Evolutionary conservation across 1,140 invertebrate genomes (phyloP).

Genomic region (Melitaea cinxia): DNA sequence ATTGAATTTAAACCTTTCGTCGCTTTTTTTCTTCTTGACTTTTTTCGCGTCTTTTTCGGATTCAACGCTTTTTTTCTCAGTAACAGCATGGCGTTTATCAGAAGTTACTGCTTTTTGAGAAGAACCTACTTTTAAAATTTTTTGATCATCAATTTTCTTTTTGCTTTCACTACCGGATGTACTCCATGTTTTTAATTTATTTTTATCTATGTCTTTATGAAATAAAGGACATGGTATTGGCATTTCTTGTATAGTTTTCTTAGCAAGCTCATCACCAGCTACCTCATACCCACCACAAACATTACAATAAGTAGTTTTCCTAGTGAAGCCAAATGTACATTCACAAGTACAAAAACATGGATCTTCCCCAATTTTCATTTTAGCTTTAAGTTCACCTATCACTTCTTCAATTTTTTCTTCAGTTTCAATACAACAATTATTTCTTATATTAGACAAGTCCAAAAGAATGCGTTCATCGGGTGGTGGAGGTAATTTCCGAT

Average conservation of each 20-base stretch:
- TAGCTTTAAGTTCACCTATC: slow-evolving; percentile 52
- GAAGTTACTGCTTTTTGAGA: slow-evolving; percentile 46
- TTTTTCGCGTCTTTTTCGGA: slow-evolving; percentile 66
- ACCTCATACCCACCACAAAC: slow-evolving; percentile 69
- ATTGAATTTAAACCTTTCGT: slow-evolving; percentile 70
- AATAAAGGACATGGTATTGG: slow-evolving; percentile 67
- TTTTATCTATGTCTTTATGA: slow-evolving; percentile 68
- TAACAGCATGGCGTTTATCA: slow-evolving; percentile 39
- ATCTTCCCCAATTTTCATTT: slow-evolving; percentile 55
- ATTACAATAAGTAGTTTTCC: slow-evolving; percentile 68
- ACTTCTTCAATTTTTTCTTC: slow-evolving; percentile 53
- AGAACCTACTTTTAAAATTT: slow-evolving; percentile 44
- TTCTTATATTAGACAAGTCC: slow-evolving; percentile 48
- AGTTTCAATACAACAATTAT: slow-evolving; percentile 52
- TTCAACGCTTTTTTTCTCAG: slow-evolving; percentile 56
- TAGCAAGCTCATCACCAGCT: slow-evolving; percentile 53
- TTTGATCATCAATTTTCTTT: slow-evolving; percentile 48
- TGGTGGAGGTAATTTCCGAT: slow-evolving; percentile 42
- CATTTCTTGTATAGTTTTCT: slow-evolving; percentile 37
- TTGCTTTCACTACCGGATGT: slow-evolving; percentile 61
- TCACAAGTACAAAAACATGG: slow-evolving; percentile 72
- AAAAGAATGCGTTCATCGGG: slow-evolving; percentile 54
- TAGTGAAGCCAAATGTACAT: slow-evolving; percentile 68
- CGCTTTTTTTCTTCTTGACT: slow-evolving; percentile 56
- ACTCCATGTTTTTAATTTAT: slow-evolving; percentile 57